These are phyloP conservation scores for Bugulina stolonifera DNA, from an alignment of 2,888 invertebrate species.

Conservation along the genomic window DNA sequence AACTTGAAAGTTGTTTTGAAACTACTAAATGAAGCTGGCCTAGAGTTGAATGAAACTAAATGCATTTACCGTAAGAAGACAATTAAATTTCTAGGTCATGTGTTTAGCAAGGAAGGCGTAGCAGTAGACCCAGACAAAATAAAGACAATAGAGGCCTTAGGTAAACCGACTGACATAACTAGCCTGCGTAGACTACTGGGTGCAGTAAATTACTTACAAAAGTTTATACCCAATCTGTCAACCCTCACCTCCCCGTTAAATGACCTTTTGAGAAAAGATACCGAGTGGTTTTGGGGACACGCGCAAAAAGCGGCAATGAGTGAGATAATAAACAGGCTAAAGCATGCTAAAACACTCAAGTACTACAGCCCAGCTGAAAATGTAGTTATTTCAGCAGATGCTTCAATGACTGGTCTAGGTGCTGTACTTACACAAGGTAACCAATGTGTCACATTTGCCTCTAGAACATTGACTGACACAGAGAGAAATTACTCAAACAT, in stretches of 20 bases:
- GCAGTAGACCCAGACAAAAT: conserved; percentile 3
- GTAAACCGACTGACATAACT: background rate
- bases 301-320: background rate
- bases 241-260: background rate
- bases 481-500: background rate
- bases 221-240: background rate
- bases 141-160: background rate
- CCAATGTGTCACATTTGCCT: background rate
- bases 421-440: background rate
- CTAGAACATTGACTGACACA: background rate
- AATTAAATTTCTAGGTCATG: conserved; percentile 1
- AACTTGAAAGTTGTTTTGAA: background rate
- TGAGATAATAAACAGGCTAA: background rate
- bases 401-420: too few species aligned
- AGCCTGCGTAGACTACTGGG: background rate
- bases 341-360: background rate
- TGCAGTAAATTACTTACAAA: background rate
- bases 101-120: background rate
- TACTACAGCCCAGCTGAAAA: background rate
- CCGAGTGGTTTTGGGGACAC: background rate
- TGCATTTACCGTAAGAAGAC: background rate
- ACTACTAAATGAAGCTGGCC: background rate
- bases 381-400: background rate
- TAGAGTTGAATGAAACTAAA: background rate
- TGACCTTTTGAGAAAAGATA: conserved; percentile 7